Conservation (phyloP, 2,888 invertebrate species). For the Podabrus alpinus region DNA sequence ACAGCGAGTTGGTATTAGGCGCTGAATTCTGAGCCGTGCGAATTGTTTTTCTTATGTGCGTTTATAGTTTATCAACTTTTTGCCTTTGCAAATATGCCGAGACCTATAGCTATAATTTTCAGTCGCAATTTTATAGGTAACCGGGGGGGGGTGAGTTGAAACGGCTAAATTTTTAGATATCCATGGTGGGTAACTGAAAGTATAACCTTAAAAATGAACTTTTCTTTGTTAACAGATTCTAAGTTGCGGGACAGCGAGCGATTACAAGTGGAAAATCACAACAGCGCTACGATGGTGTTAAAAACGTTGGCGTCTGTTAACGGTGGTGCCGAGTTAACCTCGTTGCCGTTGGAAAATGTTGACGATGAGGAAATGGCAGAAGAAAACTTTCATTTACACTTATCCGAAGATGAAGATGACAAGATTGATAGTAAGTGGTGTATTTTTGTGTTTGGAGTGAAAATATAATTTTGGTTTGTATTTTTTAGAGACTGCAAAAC, state of each 20-base stretch:
- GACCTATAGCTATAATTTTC: no score
- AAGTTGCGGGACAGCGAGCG: constrained; percentile 16
- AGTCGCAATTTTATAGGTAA: no score
- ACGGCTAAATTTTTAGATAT: not conserved
- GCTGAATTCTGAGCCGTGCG: no score
- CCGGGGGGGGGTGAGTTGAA: no score
- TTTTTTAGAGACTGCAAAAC: constrained; percentile 11
- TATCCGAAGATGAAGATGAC: constrained; percentile 49
- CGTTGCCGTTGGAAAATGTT: constrained; percentile 1
- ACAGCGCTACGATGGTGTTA: constrained; percentile 14
- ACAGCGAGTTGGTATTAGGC: no score
- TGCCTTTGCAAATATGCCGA: no score
- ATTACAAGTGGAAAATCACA: constrained; percentile 6
- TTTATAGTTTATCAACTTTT: no score
- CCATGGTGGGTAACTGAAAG: not conserved
- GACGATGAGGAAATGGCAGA: constrained; percentile 45
- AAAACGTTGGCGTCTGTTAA: constrained; percentile 8
- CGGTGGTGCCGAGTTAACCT: not conserved
- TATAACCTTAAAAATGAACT: not conserved
- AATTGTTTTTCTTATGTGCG: no score
- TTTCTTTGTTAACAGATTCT: constrained; percentile 9
- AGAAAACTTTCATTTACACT: constrained; percentile 48
- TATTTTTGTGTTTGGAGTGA: not conserved
- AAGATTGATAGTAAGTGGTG: constrained; percentile 14
- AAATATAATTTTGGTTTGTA: not conserved